These are phyloP conservation scores for Cephonodes hylas DNA, from an alignment of 2,888 invertebrate genomes.

Conservation along the genomic window DNA sequence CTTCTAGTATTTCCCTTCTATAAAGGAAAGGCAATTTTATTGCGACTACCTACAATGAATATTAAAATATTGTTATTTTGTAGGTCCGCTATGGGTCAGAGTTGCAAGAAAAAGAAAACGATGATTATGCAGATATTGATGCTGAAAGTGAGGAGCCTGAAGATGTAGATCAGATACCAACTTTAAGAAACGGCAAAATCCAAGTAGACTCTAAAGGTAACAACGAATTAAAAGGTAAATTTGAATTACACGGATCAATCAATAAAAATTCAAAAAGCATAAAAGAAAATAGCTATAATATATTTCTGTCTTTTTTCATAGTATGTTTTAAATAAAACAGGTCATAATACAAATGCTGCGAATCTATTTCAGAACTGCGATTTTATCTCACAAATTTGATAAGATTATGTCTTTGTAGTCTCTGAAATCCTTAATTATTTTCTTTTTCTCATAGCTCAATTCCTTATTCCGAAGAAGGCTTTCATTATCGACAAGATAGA, in stretches of 20 bases:
- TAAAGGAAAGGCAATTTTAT: background rate
- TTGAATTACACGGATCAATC: too few relatives aligned
- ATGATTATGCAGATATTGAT: background rate
- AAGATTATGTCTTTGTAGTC: too few relatives aligned
- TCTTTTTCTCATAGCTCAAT: background rate
- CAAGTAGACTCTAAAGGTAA: background rate
- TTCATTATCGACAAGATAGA: slow-evolving; percentile 19
- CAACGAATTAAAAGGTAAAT: too few relatives aligned
- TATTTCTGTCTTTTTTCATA: too few relatives aligned
- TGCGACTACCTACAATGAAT: background rate
- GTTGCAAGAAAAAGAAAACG: background rate
- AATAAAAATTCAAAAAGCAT: background rate
- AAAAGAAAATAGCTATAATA: too few relatives aligned
- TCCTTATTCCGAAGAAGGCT: background rate
- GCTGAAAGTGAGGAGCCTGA: background rate
- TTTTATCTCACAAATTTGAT: too few relatives aligned
- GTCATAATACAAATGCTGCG: too few relatives aligned
- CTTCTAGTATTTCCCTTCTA: too few relatives aligned
- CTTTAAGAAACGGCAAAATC: background rate
- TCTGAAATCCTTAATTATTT: too few relatives aligned
- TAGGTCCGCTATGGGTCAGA: background rate
- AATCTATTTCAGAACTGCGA: too few relatives aligned
- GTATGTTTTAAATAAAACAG: too few relatives aligned
- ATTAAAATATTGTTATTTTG: background rate
- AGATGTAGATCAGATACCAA: too few relatives aligned